Base-by-base conservation (phyloP, 30 jellyfish, hydroid and myxozoan genomes). In the Aurelia sp. region DNA sequence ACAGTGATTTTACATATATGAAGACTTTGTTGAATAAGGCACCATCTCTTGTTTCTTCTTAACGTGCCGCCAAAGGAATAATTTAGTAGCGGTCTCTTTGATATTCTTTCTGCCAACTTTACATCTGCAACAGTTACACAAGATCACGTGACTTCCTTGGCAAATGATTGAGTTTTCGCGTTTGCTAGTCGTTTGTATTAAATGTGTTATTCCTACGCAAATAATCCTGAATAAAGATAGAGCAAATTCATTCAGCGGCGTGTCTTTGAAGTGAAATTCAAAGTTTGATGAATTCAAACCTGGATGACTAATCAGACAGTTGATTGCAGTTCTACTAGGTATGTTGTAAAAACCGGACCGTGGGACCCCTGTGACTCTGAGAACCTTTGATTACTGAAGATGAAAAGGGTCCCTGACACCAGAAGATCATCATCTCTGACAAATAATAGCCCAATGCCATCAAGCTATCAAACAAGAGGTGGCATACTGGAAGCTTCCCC, bases 41-140 rank as follows among this genome's bases (percentile, higher is more conserved):
- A 53, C 86, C 86, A 61, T 53, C 59, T 82, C 86, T 67, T 24
- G 82, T 69, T 82, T 59, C 92, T 44, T 48, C 86, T 44, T 68
- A 82, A 82, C 74, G 35, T 58, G 86, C 92, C 92, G 92, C 70
- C 92, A 82, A 82, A 82, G 92, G 80, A 82, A 69, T 58, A 69
- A 67, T 82, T 71, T 60, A 63, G 27, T 11, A 73, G 73, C 92
- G 92, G 92, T 53, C 31, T 69, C 80, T 82, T 82, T 82, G 67
- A 69, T 31, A 78, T 82, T 72, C 62, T 60, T 67, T 52, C 91
- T 40, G 71, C 67, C 79, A 81, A 81, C 38, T 82, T 55, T 70
- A 82, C 92, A 82, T 82, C 92, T 82, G 92, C 92, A 82, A 82
- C 86, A 82, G 86, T 82, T 82, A 82, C 55, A 82, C 92, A 82